phyloP scores from a whole-genome alignment of 1,140 invertebrate species.

The Dinoponera quadriceps region DNA sequence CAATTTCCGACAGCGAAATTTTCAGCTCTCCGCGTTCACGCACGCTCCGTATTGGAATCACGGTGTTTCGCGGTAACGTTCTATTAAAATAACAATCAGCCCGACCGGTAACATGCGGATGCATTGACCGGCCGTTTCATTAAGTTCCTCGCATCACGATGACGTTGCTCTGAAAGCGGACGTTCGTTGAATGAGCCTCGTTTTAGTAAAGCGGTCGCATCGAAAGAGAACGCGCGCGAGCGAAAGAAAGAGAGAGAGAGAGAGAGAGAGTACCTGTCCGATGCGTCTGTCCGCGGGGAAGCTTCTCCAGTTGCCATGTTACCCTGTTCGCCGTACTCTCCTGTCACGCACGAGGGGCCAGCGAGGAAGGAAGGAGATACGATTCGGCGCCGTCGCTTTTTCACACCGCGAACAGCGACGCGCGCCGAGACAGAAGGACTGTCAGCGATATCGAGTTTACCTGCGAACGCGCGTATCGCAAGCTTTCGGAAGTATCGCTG shows the following conservation, averaged over 20 bases:
- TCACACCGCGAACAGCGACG: constrained; percentile 61
- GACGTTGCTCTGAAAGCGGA: constrained; percentile 55
- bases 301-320: constrained; percentile 57
- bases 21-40: neutral
- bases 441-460: constrained; percentile 68
- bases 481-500: constrained; percentile 41
- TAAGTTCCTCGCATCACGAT: constrained; percentile 56
- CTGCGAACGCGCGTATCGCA: constrained; percentile 35
- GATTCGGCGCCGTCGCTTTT: constrained; percentile 55
- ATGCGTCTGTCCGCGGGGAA: constrained; percentile 30
- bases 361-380: constrained; percentile 54
- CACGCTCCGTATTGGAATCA: constrained; percentile 14
- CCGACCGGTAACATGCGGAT: constrained; percentile 47
- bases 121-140: constrained; percentile 50
- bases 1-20: constrained; percentile 8
- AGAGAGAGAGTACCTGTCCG: constrained; percentile 13
- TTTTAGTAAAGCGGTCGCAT: constrained; percentile 59
- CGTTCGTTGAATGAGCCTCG: constrained; percentile 52
- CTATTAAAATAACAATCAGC: constrained; percentile 59
- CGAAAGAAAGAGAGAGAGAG: constrained; percentile 7
- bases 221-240: constrained; percentile 1
- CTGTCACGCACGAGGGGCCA: constrained; percentile 48
- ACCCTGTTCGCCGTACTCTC: constrained; percentile 46
- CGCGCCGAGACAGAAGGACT: constrained; percentile 52
- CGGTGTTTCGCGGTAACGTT: constrained; percentile 28